Percentiles rank a stretch among this genome's conserved stretches.
Evolutionary conservation across 2,797 vertebrate species (phyloP).

Genomic region (Anguilla marmorata): DNA sequence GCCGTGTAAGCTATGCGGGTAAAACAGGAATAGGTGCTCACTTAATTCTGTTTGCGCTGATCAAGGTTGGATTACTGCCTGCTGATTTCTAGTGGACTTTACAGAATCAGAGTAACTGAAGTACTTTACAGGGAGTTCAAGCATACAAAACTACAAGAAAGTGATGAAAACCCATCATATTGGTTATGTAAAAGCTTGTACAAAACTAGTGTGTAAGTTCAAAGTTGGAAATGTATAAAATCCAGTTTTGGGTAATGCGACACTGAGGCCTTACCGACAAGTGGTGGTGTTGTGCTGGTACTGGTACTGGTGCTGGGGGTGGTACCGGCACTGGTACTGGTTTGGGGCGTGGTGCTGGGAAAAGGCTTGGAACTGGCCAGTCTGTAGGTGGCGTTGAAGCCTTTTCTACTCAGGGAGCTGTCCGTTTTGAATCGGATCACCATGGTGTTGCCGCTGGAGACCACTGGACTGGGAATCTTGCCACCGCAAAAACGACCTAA

Average conservation of each 20-base stretch:
- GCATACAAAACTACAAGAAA: not conserved
- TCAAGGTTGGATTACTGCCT: not conserved
- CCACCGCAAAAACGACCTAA: slow-evolving; percentile 71
- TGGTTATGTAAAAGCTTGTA: not conserved
- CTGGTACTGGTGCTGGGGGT: slow-evolving; percentile 6
- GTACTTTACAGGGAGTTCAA: not conserved
- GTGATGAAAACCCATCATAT: not conserved
- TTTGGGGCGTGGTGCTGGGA: slow-evolving; percentile 40
- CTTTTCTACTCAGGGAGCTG: slow-evolving; percentile 56
- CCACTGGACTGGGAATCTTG: slow-evolving; percentile 56
- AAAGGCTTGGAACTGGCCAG: slow-evolving; percentile 57
- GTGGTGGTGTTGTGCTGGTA: not conserved
- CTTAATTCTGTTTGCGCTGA: not conserved
- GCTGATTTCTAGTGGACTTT: not conserved
- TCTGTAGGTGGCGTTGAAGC: slow-evolving; percentile 68
- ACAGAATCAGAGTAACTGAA: not conserved
- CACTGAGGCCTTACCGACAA: slow-evolving; percentile 48
- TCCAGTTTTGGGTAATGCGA: too few species aligned
- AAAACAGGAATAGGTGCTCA: not conserved
- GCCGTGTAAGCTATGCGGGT: not conserved
- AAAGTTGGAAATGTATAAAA: not conserved
- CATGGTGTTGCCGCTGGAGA: slow-evolving; percentile 62
- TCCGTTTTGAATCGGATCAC: slow-evolving; percentile 72
- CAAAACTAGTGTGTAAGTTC: not conserved
- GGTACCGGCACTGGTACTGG: slow-evolving; percentile 30